A percentile compares a stretch with the other conserved stretches of the same genome.
Conservation (phyloP, 1,140 invertebrate genomes). For the Probaryconus sp. region DNA sequence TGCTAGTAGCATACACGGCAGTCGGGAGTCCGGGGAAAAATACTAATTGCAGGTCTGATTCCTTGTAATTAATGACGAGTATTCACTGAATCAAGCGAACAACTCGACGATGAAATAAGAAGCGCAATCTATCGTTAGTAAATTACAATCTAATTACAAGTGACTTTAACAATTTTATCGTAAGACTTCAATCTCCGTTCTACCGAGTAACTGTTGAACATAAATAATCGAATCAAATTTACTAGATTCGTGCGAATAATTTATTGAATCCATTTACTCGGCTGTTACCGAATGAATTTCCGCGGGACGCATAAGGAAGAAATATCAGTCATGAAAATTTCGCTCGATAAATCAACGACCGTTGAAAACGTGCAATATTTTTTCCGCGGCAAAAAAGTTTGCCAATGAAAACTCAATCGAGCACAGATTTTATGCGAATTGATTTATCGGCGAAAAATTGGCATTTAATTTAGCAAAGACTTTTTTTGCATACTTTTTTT, state of each 20-base stretch:
- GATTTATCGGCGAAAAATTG: no score
- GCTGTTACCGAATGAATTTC: constrained; percentile 9
- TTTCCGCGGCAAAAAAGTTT: no score
- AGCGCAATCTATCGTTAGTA: constrained; percentile 23
- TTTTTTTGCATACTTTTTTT: no score
- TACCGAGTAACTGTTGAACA: neutral
- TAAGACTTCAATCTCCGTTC: constrained; percentile 9
- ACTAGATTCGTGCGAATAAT: constrained; percentile 14
- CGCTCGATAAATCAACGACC: no score
- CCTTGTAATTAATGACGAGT: constrained; percentile 35
- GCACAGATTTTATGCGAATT: no score
- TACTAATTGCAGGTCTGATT: constrained; percentile 40
- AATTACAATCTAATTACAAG: constrained; percentile 49
- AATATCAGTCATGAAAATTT: no score
- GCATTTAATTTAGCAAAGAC: no score
- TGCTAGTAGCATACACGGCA: constrained; percentile 7
- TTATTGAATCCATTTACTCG: constrained; percentile 27
- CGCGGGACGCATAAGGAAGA: neutral
- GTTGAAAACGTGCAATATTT: no score
- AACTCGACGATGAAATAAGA: constrained; percentile 24
- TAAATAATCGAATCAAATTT: constrained; percentile 37
- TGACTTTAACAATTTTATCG: constrained; percentile 45
- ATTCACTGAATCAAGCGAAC: constrained; percentile 22
- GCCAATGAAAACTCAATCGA: no score
- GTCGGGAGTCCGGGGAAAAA: constrained; percentile 22